A percentile compares a stretch with the other conserved stretches of the same genome.
phyloP scores from a whole-genome alignment of 2,888 invertebrate genomes.

The Pachycephus smyrnensis region DNA sequence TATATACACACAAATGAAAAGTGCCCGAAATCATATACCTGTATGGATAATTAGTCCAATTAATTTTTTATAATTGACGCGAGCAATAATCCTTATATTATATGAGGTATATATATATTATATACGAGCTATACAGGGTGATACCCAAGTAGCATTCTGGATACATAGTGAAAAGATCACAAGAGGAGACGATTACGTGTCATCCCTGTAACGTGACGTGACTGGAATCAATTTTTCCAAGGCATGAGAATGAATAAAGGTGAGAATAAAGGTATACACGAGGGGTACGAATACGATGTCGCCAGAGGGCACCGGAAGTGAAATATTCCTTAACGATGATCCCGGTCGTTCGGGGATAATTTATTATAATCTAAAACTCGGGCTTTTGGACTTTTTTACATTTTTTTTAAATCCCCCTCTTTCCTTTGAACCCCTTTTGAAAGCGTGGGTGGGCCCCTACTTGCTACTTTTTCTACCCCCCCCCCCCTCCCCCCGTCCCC shows the following conservation, averaged over 20 bases:
- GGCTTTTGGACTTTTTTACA: no score
- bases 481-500: neutral
- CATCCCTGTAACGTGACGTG: neutral
- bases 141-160: no score
- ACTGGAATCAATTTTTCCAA: neutral
- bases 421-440: no score
- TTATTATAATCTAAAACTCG: conserved; percentile 32
- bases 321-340: conserved; percentile 45
- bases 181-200: neutral
- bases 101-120: neutral
- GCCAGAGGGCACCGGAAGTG: conserved; percentile 4
- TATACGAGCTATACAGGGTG: no score
- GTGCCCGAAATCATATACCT: neutral
- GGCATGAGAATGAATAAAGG: neutral
- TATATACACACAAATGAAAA: neutral
- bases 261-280: neutral
- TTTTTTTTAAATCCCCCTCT: neutral
- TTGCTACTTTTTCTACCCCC: conserved; percentile 34
- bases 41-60: neutral
- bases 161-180: neutral
- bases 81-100: neutral
- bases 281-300: neutral
- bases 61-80: neutral
- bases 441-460: conserved; percentile 52
- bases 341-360: conserved; percentile 55